phyloP scores from a whole-genome alignment of 2,797 vertebrate species.

The Danio tinwini region DNA sequence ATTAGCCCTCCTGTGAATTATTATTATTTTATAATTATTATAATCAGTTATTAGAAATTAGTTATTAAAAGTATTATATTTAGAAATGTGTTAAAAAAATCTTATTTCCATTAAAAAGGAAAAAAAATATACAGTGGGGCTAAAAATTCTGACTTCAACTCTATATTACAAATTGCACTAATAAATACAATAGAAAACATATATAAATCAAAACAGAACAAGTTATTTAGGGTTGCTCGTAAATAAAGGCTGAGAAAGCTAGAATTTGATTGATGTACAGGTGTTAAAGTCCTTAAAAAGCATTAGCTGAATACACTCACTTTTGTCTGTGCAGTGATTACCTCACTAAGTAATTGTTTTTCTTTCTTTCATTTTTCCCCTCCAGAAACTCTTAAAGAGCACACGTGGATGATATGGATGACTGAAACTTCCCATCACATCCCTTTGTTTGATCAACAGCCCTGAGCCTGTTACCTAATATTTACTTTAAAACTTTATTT shows the following conservation, averaged over 20 bases:
- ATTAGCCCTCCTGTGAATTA: too few relatives aligned
- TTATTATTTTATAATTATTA: too few relatives aligned
- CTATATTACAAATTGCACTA: too few relatives aligned
- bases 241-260: neutral
- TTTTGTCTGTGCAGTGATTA: neutral
- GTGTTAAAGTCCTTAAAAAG: neutral
- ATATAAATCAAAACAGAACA: too few relatives aligned
- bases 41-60: too few relatives aligned
- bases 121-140: too few relatives aligned
- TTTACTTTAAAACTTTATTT: neutral
- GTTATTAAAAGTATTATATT: too few relatives aligned
- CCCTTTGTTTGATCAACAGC: slow-evolving; percentile 22
- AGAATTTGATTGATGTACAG: neutral
- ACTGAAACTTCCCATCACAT: slow-evolving; percentile 8
- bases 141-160: too few relatives aligned
- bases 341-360: slow-evolving; percentile 12
- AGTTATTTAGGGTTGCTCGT: neutral
- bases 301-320: neutral
- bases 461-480: neutral
- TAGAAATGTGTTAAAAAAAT: too few relatives aligned
- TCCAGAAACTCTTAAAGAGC: slow-evolving; percentile 64
- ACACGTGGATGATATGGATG: slow-evolving; percentile 58
- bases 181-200: too few relatives aligned
- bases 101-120: too few relatives aligned
- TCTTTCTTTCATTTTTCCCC: slow-evolving; percentile 33